These are phyloP conservation scores for Sipha maydis DNA, from an alignment of 2,888 invertebrate species.

Conservation along the genomic window DNA sequence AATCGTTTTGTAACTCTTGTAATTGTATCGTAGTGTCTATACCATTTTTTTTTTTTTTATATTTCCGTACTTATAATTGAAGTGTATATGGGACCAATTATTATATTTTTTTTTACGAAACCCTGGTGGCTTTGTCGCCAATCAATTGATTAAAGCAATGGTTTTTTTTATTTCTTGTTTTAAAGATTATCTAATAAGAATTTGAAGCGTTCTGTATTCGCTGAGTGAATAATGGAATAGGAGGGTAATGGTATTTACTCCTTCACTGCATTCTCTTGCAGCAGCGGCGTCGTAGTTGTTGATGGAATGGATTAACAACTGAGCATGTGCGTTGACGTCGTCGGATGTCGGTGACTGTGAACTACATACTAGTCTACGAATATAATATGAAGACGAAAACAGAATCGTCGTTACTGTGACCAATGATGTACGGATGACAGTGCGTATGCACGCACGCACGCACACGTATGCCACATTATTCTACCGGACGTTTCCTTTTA, in stretches of 20 bases:
- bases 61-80: neutral
- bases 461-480: neutral
- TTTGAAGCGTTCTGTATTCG: slow-evolving; percentile 2
- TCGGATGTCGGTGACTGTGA: slow-evolving; percentile 8
- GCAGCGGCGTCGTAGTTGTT: neutral
- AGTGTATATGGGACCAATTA: no score
- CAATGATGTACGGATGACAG: slow-evolving; percentile 30
- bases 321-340: slow-evolving; percentile 45
- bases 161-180: neutral
- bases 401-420: slow-evolving; percentile 18
- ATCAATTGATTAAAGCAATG: neutral
- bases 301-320: slow-evolving; percentile 42
- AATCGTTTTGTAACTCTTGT: neutral
- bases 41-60: neutral
- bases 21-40: no score
- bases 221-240: neutral
- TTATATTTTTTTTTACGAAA: no score
- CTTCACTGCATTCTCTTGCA: slow-evolving; percentile 11
- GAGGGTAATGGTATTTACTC: slow-evolving; percentile 23
- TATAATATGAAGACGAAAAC: slow-evolving; percentile 14
- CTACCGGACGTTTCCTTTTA: slow-evolving; percentile 59
- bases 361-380: neutral
- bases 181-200: neutral
- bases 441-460: neutral
- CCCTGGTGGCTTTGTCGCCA: no score